These are phyloP conservation scores for Rhinatrema bivittatum DNA, from an alignment of 2,797 vertebrate species.

Conservation along the genomic window DNA sequence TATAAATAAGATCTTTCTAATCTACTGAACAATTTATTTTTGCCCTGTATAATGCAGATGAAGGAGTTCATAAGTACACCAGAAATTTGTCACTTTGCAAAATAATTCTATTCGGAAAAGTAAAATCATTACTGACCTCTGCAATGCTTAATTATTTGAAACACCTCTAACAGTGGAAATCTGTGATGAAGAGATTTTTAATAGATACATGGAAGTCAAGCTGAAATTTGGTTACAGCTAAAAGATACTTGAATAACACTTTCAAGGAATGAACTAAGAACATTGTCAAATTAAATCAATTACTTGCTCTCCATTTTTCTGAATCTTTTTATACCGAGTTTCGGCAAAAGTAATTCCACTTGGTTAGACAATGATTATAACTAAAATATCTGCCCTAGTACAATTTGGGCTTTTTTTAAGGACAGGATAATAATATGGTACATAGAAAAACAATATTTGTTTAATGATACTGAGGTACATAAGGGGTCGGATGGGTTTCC, in stretches of 20 bases:
- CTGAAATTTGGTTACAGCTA: conserved; percentile 56
- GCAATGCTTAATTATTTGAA: conserved; percentile 58
- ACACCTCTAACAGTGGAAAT: conserved; percentile 44
- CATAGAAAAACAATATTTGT: too few species aligned
- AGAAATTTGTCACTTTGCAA: conserved; percentile 34
- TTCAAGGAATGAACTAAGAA: conserved; percentile 53
- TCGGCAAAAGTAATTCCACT: too few species aligned
- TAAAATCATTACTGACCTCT: conserved; percentile 57
- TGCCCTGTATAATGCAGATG: conserved; percentile 29
- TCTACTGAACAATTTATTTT: conserved; percentile 22
- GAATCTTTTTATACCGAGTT: too few species aligned
- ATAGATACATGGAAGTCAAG: conserved; percentile 44
- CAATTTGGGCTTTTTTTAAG: too few species aligned
- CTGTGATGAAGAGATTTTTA: conserved; percentile 49
- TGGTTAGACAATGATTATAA: too few species aligned
- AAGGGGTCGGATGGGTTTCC: too few species aligned
- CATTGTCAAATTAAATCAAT: conserved; percentile 43
- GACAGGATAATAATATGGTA: too few species aligned
- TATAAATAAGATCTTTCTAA: conserved; percentile 16
- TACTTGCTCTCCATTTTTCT: not conserved
- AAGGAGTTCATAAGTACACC: conserved; percentile 32
- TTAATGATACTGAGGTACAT: too few species aligned
- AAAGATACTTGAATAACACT: conserved; percentile 47
- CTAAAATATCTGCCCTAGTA: too few species aligned
- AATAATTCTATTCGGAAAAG: conserved; percentile 49